phyloP scores from a whole-genome alignment of 2,113 vertebrate species.

The Lagopus muta region DNA sequence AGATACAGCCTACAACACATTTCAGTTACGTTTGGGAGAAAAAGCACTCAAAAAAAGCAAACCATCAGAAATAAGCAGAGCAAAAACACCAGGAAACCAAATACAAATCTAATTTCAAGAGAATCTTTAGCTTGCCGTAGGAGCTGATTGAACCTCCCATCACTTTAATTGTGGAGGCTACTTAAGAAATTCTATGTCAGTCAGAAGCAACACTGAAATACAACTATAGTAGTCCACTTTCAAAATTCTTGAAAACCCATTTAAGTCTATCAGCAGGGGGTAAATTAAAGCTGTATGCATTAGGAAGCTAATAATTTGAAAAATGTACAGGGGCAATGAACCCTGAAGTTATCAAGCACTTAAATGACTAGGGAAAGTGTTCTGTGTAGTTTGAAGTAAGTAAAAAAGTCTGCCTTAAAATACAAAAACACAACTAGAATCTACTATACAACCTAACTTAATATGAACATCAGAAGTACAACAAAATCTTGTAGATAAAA shows the following conservation, averaged over 20 bases:
- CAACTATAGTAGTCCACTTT: constrained; percentile 61
- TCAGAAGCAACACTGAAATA: constrained; percentile 34
- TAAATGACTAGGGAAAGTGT: constrained; percentile 66
- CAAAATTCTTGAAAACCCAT: constrained; percentile 78
- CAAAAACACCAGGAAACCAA: constrained; percentile 54
- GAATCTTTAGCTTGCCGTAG: constrained; percentile 5
- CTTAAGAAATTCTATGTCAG: constrained; percentile 62
- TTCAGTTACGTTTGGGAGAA: background rate
- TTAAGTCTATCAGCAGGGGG: constrained; percentile 74
- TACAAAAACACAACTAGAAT: background rate
- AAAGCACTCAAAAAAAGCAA: constrained; percentile 41
- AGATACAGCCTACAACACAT: background rate
- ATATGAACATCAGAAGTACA: background rate
- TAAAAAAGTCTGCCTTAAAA: constrained; percentile 37
- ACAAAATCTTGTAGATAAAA: background rate
- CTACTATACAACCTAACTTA: background rate
- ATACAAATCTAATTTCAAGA: constrained; percentile 45
- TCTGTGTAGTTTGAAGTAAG: constrained; percentile 51
- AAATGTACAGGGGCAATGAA: constrained; percentile 80
- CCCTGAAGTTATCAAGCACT: constrained; percentile 74
- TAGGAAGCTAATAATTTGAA: constrained; percentile 81
- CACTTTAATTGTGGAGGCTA: constrained; percentile 35
- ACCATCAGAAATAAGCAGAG: constrained; percentile 48
- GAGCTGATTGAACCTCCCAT: constrained; percentile 42
- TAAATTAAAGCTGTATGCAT: constrained; percentile 81